Evolutionary conservation across 1,140 invertebrate species (phyloP).

Genomic region (Bicyclus anynana): DNA sequence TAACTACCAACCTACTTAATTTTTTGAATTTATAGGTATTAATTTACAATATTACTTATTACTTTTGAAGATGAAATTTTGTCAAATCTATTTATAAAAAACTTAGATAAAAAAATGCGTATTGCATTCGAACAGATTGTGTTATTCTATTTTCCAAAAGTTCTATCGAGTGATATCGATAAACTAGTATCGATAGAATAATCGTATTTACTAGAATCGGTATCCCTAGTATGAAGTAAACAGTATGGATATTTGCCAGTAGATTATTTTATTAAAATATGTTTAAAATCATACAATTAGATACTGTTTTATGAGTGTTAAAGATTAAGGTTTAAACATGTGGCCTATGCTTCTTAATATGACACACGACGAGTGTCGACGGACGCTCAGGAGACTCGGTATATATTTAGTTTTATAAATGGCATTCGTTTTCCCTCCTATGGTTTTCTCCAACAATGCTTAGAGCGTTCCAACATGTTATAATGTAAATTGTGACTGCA

Average conservation of each 20-base stretch:
- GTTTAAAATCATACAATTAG: slow-evolving; percentile 66
- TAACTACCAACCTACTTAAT: too few species aligned
- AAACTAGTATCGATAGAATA: slow-evolving; percentile 9
- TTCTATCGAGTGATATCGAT: slow-evolving; percentile 4
- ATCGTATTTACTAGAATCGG: slow-evolving; percentile 24
- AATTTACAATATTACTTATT: too few species aligned
- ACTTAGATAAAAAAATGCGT: too few species aligned
- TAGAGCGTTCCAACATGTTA: slow-evolving; percentile 28
- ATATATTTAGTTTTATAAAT: slow-evolving; percentile 75
- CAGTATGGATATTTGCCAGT: slow-evolving; percentile 77
- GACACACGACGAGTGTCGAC: slow-evolving; percentile 88
- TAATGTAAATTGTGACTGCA: slow-evolving; percentile 19
- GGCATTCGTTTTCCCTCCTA: slow-evolving; percentile 75
- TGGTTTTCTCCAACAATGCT: slow-evolving; percentile 51
- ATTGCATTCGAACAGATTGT: too few species aligned
- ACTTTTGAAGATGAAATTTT: too few species aligned
- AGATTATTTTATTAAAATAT: slow-evolving; percentile 71
- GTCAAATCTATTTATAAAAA: background rate
- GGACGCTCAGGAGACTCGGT: slow-evolving; percentile 91
- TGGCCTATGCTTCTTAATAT: slow-evolving; percentile 71
- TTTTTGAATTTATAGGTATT: too few species aligned
- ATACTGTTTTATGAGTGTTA: slow-evolving; percentile 50
- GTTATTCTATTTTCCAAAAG: background rate
- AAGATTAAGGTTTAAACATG: slow-evolving; percentile 60
- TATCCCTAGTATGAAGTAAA: slow-evolving; percentile 67